Conservation (phyloP, 1,140 invertebrate species). For the Akabosia matsudoensis region DNA sequence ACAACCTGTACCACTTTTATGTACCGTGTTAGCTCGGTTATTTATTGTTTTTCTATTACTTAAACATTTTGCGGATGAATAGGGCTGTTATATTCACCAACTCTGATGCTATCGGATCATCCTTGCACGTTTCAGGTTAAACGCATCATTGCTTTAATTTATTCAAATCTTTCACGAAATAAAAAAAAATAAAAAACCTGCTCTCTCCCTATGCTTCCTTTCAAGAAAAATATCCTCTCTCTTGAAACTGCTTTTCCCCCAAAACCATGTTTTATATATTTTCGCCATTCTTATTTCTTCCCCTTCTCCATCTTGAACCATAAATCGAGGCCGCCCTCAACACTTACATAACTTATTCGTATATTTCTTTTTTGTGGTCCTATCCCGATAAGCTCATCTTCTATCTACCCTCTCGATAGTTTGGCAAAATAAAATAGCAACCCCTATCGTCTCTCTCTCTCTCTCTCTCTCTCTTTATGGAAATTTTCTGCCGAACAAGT, state of each 20-base stretch:
- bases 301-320: not conserved
- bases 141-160: not conserved
- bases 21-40: too few relatives aligned
- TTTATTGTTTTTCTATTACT: not conserved
- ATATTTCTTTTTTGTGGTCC: not conserved
- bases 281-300: conserved; percentile 1
- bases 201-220: conserved; percentile 3
- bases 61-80: not conserved
- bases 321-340: conserved; percentile 15
- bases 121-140: not conserved
- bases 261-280: not conserved
- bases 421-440: not conserved
- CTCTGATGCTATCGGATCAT: not conserved
- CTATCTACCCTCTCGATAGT: not conserved
- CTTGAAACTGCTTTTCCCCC: not conserved
- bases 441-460: not conserved
- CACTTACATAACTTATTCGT: conserved; percentile 17
- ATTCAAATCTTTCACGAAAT: not conserved
- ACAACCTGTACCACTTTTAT: too few relatives aligned
- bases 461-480: not conserved
- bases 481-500: conserved; percentile 5
- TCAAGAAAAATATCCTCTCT: not conserved
- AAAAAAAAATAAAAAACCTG: not conserved
- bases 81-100: not conserved
- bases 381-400: not conserved